phyloP scores from a whole-genome alignment of 2,113 vertebrate genomes.

The Suricata suricatta region DNA sequence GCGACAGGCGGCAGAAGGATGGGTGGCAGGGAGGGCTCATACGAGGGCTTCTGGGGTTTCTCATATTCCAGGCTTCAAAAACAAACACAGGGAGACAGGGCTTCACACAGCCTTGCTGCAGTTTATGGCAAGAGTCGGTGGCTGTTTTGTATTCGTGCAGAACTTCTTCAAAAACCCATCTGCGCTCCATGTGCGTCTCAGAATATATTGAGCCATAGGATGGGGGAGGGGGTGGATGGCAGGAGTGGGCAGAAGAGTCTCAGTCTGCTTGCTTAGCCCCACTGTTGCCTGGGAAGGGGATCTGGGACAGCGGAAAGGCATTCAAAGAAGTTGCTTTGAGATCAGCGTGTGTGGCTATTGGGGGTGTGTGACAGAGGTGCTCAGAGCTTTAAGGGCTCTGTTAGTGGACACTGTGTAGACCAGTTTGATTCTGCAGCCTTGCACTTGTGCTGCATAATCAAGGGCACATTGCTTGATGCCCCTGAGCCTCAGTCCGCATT shows the following conservation, averaged over 20 bases:
- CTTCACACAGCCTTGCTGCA: neutral
- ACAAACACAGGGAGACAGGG: slow-evolving; percentile 20
- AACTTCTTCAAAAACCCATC: slow-evolving; percentile 56
- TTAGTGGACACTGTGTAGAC: accelerated
- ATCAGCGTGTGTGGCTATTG: accelerated
- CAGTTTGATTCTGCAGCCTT: neutral
- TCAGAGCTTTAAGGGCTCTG: neutral
- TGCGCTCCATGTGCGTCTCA: slow-evolving; percentile 11
- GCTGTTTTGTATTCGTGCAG: slow-evolving; percentile 12
- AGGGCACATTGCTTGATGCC: accelerated
- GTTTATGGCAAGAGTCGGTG: slow-evolving; percentile 39
- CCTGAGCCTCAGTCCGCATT: neutral
- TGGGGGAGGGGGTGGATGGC: neutral
- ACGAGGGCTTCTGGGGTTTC: slow-evolving; percentile 25
- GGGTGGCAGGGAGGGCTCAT: slow-evolving; percentile 22
- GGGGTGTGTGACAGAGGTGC: accelerated
- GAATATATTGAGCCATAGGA: neutral
- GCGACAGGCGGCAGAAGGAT: neutral
- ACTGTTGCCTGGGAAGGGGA: neutral
- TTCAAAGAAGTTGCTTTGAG: neutral
- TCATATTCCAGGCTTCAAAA: slow-evolving; percentile 48
- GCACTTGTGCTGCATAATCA: neutral
- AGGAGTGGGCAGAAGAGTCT: neutral
- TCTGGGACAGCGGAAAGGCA: neutral
- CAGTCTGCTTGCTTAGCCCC: neutral